Base-by-base conservation (phyloP, 2,797 vertebrate species). In the Phylloscopus collybita region DNA sequence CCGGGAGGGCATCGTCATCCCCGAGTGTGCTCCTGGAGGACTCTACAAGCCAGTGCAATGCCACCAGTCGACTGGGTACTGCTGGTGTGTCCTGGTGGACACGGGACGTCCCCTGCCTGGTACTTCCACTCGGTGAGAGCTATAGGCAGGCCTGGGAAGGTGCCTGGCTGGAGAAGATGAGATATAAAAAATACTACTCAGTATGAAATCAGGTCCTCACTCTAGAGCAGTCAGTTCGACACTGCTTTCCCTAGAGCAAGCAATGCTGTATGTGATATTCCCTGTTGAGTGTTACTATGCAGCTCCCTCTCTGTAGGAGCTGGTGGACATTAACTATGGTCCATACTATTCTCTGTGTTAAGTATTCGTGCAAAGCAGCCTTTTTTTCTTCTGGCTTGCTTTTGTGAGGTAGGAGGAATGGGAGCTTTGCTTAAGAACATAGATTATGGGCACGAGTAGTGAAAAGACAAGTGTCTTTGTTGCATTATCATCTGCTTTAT, bases 51-150 rank as follows among this genome's bases (percentile, higher is more conserved):
- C 99, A 0, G 99, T 99, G 87, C 99, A 99, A 91, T 99, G 99
- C 96, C 99, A 99, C 97, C 99, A 99, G 96, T 99, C 99, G 11
- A 99, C 99, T 15, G 99, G 99, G 50, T 99, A 99, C 97, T 99
- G 99, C 97, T 99, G 99, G 99, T 99, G 99, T 88, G 99, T 99
- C 78, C 97, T 99, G 92, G 98, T 99, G 91, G 99, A 99, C 97
- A 99, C 99, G 0, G 99, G 99, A 56, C 98, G 99, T 18, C 99
- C 99, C 11, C 98, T 99, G 86, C 99, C 99, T 45, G 99, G 99
- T 71, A 99, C 99, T 49, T 99, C 99, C 62, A 99, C 99, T 54
- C 98, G 99, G 99, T 99, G 98, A 98, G 93, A 76, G 40, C 84
- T 53, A 1, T 17, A 32, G n/a, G 5, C 44, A 72, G n/a, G 7